These are phyloP conservation scores for Charaxes varanes DNA, from an alignment of 1,140 invertebrate species.

Conservation along the genomic window DNA sequence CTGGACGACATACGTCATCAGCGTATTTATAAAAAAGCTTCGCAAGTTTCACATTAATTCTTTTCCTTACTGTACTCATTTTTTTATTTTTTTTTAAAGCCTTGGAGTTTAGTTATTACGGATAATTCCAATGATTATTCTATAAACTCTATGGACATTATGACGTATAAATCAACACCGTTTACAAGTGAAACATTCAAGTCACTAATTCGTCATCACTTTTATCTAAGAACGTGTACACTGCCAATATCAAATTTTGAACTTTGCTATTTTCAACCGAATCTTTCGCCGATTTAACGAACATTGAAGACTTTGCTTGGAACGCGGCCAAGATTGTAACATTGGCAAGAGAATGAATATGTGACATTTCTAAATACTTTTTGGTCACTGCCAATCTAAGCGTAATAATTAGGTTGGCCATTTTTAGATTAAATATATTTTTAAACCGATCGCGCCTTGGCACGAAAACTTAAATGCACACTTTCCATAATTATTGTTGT, in stretches of 20 bases:
- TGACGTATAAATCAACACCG: neutral
- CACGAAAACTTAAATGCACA: too few species aligned
- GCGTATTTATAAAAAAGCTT: conserved; percentile 62
- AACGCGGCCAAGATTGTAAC: conserved; percentile 4
- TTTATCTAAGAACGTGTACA: conserved; percentile 9
- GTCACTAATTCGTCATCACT: conserved; percentile 8
- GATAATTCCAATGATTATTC: neutral
- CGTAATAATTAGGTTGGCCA: conserved; percentile 7
- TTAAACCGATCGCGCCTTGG: too few species aligned
- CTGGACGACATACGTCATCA: conserved; percentile 16
- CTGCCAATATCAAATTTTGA: conserved; percentile 13
- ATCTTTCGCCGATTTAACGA: conserved; percentile 8
- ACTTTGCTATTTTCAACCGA: conserved; percentile 13
- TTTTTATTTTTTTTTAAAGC: neutral
- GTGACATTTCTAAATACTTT: conserved; percentile 10
- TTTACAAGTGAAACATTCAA: neutral
- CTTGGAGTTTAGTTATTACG: neutral
- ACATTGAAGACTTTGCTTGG: conserved; percentile 13
- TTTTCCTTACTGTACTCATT: conserved; percentile 43
- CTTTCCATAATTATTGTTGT: too few species aligned
- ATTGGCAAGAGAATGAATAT: conserved; percentile 15
- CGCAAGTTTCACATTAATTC: conserved; percentile 56
- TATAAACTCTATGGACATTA: neutral
- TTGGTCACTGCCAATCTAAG: conserved; percentile 11
- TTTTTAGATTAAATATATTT: conserved; percentile 7